phyloP scores from a whole-genome alignment of 2,888 invertebrate genomes.

The Cerceris ruficornis region DNA sequence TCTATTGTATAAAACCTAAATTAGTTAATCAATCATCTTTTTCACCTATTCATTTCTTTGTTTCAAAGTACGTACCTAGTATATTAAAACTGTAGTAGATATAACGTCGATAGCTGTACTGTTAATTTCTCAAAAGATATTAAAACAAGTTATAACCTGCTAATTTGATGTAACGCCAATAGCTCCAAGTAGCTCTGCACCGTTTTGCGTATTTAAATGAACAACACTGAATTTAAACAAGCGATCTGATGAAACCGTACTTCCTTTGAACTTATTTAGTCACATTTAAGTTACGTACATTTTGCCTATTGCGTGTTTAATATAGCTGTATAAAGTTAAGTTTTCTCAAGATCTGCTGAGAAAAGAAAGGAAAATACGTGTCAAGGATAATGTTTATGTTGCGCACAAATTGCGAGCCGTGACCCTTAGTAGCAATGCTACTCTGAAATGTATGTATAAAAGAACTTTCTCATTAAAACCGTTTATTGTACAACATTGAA shows the following conservation, averaged over 20 bases:
- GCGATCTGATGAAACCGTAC: too few relatives aligned
- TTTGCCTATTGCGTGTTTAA: neutral
- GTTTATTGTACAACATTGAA: neutral
- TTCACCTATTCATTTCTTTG: too few relatives aligned
- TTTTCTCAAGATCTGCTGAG: neutral
- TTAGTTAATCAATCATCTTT: too few relatives aligned
- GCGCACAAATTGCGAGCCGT: neutral
- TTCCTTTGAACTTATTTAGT: neutral
- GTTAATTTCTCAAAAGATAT: too few relatives aligned
- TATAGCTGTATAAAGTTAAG: neutral
- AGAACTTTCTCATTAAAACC: neutral
- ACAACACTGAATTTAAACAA: too few relatives aligned
- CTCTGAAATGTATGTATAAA: neutral
- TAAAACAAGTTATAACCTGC: too few relatives aligned
- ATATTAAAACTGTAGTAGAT: too few relatives aligned
- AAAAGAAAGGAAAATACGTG: slow-evolving; percentile 6
- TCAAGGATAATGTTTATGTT: neutral
- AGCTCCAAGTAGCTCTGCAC: neutral
- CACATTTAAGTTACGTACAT: neutral
- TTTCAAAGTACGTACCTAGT: too few relatives aligned
- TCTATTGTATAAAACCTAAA: too few relatives aligned
- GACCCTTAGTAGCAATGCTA: neutral
- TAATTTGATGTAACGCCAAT: too few relatives aligned
- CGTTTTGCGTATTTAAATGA: neutral
- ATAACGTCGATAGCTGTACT: too few relatives aligned